Evolutionary conservation across 2,888 invertebrate species (phyloP), one percentile per base, ranked within the genome.

Genomic region (Agonopterix subpropinquella): DNA sequence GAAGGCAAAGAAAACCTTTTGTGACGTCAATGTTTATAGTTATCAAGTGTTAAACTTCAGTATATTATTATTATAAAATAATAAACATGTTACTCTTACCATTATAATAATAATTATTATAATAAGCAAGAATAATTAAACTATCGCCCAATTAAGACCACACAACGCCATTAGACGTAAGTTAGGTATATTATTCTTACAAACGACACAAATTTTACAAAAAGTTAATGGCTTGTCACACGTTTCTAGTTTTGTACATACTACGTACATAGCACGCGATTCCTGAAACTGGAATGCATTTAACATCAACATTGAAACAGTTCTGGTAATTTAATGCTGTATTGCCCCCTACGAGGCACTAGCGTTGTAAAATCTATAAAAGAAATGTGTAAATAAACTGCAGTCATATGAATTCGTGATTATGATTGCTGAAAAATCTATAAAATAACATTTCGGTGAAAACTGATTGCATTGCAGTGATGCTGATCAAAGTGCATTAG

Each of bases 201-300:
- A 28, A 28, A 28, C 28, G 28, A 28, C 7, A 28, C 5, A 28
- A 5, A 28, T 28, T 28, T 28, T 28, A 28, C 28, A 15, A 47
- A 47, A 36, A 36, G 11, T 43, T 36, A 36, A 15, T n/a, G 13
- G 15, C 8, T 37, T 11, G 47, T 47, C 47, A 36, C 36, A 18
- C 11, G 37, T 44, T 44, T 44, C 11, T 43, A 48, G 44, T 47
- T 42, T 47, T 42, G 47, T 15, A n/a, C 10, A 57, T 65, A 67
- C 62, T 28, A 28, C 64, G 61, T 62, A 53, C 59, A 61, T 57
- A 58, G 75, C 83, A 84, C 81, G 84, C 83, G 77, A 83, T 77
- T 74, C 70, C 73, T 66, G 70, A 61, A 71, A 70, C 66, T 67
- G 75, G 81, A 83, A 84, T 81, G 80, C 82, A 82, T 82, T 82